phyloP scores from a whole-genome alignment of 2,888 invertebrate genomes.

The Lepidochitona cinerea region DNA sequence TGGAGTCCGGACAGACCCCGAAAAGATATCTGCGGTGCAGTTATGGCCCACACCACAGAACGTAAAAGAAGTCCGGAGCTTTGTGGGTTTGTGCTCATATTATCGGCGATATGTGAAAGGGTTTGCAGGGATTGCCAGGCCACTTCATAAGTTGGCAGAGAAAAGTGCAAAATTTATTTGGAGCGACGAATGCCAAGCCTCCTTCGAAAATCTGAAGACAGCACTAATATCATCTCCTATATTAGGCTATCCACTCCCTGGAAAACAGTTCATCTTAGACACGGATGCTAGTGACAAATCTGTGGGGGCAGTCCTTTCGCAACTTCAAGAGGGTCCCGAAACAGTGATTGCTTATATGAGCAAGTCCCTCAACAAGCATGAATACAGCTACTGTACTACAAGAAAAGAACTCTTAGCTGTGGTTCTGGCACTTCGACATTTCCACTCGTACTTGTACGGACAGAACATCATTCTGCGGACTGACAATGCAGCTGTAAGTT shows the following conservation, averaged over 20 bases:
- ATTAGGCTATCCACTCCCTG: constrained; percentile 15
- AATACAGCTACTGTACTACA: constrained; percentile 26
- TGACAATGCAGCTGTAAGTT: constrained; percentile 31
- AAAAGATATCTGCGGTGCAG: constrained; percentile 13
- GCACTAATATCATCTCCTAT: neutral
- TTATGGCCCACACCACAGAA: constrained; percentile 18
- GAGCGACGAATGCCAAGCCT: constrained; percentile 15
- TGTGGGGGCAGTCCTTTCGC: constrained; percentile 23
- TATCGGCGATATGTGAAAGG: constrained; percentile 16
- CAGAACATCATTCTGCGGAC: constrained; percentile 14
- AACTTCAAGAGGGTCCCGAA: constrained; percentile 20
- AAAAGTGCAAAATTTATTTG: constrained; percentile 13
- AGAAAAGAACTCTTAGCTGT: constrained; percentile 30
- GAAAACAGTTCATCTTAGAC: constrained; percentile 19
- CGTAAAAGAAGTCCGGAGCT: constrained; percentile 18
- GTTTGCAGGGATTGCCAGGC: constrained; percentile 25
- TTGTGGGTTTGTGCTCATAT: constrained; percentile 21
- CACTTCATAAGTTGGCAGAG: constrained; percentile 22
- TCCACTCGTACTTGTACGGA: constrained; percentile 29
- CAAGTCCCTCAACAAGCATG: constrained; percentile 20
- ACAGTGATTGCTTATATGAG: constrained; percentile 28
- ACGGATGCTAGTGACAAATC: constrained; percentile 25
- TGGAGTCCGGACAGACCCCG: constrained; percentile 20
- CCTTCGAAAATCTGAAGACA: constrained; percentile 16
- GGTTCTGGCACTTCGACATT: constrained; percentile 21